A percentile compares a stretch with the other conserved stretches of the same genome.
Conservation (phyloP, 2,888 invertebrate species). For the Cephus pulcher region DNA sequence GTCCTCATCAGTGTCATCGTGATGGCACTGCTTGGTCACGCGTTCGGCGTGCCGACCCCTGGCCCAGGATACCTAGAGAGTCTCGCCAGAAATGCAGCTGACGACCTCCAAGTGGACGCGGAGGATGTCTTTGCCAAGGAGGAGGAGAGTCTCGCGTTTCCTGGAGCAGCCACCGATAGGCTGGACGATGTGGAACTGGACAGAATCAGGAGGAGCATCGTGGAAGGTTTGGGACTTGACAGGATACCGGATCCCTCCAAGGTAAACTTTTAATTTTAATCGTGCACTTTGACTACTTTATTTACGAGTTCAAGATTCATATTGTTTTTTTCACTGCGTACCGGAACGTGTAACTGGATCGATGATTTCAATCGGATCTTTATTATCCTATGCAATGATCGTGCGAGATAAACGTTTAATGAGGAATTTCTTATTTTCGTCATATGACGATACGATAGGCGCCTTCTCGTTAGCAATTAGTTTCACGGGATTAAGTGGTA, state of each 20-base stretch:
- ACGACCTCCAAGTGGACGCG: neutral
- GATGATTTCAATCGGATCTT: neutral
- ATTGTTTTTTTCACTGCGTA: neutral
- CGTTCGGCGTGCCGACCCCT: conserved; percentile 1
- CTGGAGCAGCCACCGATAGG: conserved; percentile 13
- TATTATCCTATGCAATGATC: neutral
- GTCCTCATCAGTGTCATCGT: neutral
- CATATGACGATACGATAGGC: neutral
- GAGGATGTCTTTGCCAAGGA: conserved; percentile 6
- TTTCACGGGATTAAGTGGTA: neutral
- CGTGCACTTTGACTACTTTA: neutral
- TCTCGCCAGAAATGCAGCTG: neutral
- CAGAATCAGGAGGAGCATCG: conserved; percentile 59
- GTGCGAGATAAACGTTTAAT: neutral
- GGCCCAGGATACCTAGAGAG: neutral
- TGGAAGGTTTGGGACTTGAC: conserved; percentile 59
- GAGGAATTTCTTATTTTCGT: neutral
- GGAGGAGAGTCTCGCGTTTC: neutral
- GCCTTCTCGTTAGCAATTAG: neutral
- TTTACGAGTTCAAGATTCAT: neutral
- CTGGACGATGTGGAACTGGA: conserved; percentile 51
- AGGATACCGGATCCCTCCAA: conserved; percentile 62
- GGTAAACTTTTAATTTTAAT: conserved; percentile 35
- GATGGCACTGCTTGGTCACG: neutral
- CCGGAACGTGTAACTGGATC: neutral